A percentile compares a stretch with the other conserved stretches of the same genome.
Conservation (phyloP, 2,113 vertebrate species). For the Perca flavescens region DNA sequence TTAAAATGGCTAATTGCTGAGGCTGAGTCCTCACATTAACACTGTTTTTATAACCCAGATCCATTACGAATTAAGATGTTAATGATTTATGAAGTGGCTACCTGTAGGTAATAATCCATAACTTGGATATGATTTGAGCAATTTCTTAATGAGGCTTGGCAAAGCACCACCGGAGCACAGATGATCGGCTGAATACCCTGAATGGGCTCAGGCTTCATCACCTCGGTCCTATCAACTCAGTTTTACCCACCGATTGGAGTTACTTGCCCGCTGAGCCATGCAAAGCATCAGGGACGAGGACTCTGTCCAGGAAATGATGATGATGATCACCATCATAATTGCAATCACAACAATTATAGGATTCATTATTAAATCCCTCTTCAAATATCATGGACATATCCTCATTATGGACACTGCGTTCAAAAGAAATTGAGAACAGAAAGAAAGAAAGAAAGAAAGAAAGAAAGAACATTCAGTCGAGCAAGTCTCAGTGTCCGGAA, state of each 20-base stretch:
- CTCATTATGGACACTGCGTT: neutral
- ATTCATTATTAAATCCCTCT: constrained; percentile 43
- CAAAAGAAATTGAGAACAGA: neutral
- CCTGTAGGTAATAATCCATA: constrained; percentile 87
- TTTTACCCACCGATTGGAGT: constrained; percentile 33
- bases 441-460: neutral
- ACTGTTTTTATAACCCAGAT: neutral
- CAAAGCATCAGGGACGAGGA: constrained; percentile 14
- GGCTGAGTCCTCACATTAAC: neutral
- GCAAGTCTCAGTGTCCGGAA: too few relatives aligned
- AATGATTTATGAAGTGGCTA: constrained; percentile 63
- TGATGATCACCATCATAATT: constrained; percentile 52
- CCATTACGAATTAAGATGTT: constrained; percentile 9
- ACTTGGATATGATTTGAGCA: constrained; percentile 82
- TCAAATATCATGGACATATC: constrained; percentile 33
- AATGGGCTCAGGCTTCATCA: constrained; percentile 82
- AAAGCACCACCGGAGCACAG: constrained; percentile 60
- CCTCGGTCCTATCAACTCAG: constrained; percentile 25
- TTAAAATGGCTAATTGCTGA: neutral
- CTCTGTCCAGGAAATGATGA: constrained; percentile 46
- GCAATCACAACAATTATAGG: constrained; percentile 60
- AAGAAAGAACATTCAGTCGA: neutral
- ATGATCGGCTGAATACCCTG: constrained; percentile 74
- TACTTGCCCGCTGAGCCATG: neutral
- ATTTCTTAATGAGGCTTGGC: constrained; percentile 85